Evolutionary conservation across 2,113 vertebrate species (phyloP), one percentile per base, ranked within the genome.

Genomic region (Cryptomyrus ogoouensis): DNA sequence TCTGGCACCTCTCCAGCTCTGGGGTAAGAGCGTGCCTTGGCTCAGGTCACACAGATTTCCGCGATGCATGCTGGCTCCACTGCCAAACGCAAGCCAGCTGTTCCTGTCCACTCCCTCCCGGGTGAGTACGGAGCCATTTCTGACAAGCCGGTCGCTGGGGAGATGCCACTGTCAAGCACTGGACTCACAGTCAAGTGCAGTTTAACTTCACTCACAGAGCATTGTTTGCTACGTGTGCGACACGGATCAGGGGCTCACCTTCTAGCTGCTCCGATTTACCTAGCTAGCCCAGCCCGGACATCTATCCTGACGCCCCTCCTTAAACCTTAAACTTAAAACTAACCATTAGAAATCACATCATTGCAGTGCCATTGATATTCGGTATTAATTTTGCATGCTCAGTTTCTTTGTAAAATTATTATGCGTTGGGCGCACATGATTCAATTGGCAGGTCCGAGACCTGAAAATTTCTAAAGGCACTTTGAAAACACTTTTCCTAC

Each of bases 61-160:
- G 52, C 46, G 53, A 44, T 87, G 83, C 89, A 92, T 6, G 83
- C 88, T 35, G 80, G 87, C 86, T 58, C 56, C 50, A 46, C 84
- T 88, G 91, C 88, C 92, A 93, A 92, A 91, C 91, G 91, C 91
- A 90, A 91, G 91, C 93, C 93, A 94, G 93, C 91, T 94, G 94
- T 93, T 93, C 89, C 91, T 85, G 90, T 93, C 92, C 89, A 89
- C 90, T 91, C 88, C 91, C 89, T 49, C 49, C 92, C 92, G 93
- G 92, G 93, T 93, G 93, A 91, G 93, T 62, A 87, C 90, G 27
- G 44, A 42, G 87, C 87, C 66, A 17, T 85, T 74, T 12, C 88
- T 88, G 89, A 88, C 91, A 84, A 89, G 50, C 88, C 70, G 86
- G 87, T 93, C 93, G 91, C 92, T 89, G 89, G 94, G 92, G 94